A percentile compares a stretch with the other conserved stretches of the same genome.
These are phyloP conservation scores for Montipora efflorescens DNA, from an alignment of 64 coral and sea anemone genomes.

Conservation along the genomic window DNA sequence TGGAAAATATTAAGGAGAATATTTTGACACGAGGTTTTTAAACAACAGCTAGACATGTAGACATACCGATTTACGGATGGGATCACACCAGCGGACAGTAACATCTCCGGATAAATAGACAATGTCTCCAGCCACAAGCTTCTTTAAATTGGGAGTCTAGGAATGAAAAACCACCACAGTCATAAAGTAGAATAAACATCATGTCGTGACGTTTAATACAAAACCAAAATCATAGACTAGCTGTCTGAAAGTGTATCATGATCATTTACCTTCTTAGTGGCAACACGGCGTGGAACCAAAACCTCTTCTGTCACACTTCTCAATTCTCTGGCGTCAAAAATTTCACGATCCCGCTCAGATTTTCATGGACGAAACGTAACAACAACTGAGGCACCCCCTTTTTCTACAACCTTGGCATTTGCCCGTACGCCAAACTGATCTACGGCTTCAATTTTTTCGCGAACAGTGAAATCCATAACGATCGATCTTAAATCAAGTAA, in stretches of 20 bases:
- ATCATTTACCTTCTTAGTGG: background rate
- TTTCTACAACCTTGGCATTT: constrained; percentile 11
- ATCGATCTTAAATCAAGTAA: background rate
- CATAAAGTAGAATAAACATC: background rate
- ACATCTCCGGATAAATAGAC: constrained; percentile 19
- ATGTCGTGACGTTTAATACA: background rate
- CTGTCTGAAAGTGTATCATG: background rate
- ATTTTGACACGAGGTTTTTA: background rate
- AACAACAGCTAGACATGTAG: constrained; percentile 8
- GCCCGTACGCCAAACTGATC: constrained; percentile 21
- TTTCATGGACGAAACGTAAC: constrained; percentile 3
- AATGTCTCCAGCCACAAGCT: constrained; percentile 30
- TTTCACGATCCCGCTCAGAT: background rate
- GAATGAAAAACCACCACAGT: background rate
- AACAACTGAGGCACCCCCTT: background rate
- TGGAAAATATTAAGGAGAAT: background rate
- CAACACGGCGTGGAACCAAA: constrained; percentile 44
- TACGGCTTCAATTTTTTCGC: constrained; percentile 34
- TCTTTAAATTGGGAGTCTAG: constrained; percentile 51
- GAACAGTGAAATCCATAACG: constrained; percentile 34
- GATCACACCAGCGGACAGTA: constrained; percentile 21
- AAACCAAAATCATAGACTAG: background rate
- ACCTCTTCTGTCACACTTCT: constrained; percentile 28
- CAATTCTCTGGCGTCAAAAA: background rate
- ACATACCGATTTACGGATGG: no score